Base-by-base conservation (phyloP, 2,888 invertebrate genomes). In the Heliconius sara region DNA sequence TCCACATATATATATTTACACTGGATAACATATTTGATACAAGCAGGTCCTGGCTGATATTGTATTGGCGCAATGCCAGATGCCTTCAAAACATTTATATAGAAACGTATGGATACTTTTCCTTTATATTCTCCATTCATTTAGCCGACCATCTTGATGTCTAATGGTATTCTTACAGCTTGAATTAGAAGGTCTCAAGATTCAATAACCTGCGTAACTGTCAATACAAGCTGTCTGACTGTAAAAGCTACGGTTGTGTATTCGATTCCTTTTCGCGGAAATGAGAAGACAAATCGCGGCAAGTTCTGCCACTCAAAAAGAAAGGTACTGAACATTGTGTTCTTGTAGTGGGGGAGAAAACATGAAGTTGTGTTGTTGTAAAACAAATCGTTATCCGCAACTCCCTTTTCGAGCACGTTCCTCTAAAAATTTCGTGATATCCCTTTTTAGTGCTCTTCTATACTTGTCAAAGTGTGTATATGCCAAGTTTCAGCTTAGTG, bases 61-160 rank as follows among this genome's bases (percentile, higher is more conserved):
- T 73, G 76, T 57, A 43, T 57, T 77, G 79, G 79, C 76, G 25
- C 76, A 76, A 77, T 65, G 79, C 79, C 79, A 79, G 52, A 22
- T 52, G 30, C 52, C 52, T 52, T 71, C 52, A 47, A 71, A 52
- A 52, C 27, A 43, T 22, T 71, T 52, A 19, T 9, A 52, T 47
- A 27, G 52, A n/a, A 71, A 71, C 19, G 19, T 43, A 71, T 27
- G 71, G 47, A 27, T 27, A 39, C 67, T 68, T 68, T n/a, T 68
- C 16, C 67, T n/a, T 60, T 52, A 52, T 19, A 52, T 22, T 52
- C 52, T 52, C 1, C 6, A 19, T 52, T 19, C 19, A 52, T 19
- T 19, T 52, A 52, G 19, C 52, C 0, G 0, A 52, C 19, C 47
- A 47, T 6, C 52, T 22, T 52, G 52, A 52, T 22, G 52, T 52